Conservation (phyloP, 2,113 vertebrate species). For the Hiodon tergisus region DNA sequence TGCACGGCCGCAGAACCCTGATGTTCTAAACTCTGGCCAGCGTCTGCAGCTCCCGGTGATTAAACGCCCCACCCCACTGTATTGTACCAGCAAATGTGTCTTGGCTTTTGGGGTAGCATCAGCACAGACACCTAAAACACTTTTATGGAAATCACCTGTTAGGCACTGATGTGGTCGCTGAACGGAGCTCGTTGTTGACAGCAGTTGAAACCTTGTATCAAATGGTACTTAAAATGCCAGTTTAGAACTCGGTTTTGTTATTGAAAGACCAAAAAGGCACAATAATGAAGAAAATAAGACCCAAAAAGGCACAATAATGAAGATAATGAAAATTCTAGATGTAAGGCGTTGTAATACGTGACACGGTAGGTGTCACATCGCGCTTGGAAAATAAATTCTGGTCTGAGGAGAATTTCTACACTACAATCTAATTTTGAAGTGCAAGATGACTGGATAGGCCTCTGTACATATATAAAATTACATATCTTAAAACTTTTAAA, state of each 20-base stretch:
- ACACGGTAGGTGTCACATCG: slow-evolving; percentile 23
- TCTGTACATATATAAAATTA: slow-evolving; percentile 47
- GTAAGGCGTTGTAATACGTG: slow-evolving; percentile 72
- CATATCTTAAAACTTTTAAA: slow-evolving; percentile 38
- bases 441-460: slow-evolving; percentile 56
- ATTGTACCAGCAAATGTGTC: not conserved
- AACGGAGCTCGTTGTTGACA: slow-evolving; percentile 53
- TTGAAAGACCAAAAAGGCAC: slow-evolving; percentile 45
- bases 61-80: too few relatives aligned
- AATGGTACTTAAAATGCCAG: slow-evolving; percentile 30
- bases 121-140: slow-evolving; percentile 19
- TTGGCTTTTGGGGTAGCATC: slow-evolving; percentile 33
- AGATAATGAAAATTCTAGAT: slow-evolving; percentile 57
- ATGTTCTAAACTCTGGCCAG: too few relatives aligned
- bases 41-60: too few relatives aligned
- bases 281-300: slow-evolving; percentile 34
- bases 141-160: slow-evolving; percentile 54
- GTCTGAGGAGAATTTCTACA: slow-evolving; percentile 59
- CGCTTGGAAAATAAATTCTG: slow-evolving; percentile 37
- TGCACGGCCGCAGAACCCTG: too few relatives aligned
- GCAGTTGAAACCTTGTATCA: slow-evolving; percentile 40
- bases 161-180: slow-evolving; percentile 69
- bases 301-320: slow-evolving; percentile 26
- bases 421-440: slow-evolving; percentile 53
- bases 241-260: slow-evolving; percentile 35